These are phyloP conservation scores for Barnardius zonarius DNA, from an alignment of 2,113 vertebrate genomes.

Conservation along the genomic window DNA sequence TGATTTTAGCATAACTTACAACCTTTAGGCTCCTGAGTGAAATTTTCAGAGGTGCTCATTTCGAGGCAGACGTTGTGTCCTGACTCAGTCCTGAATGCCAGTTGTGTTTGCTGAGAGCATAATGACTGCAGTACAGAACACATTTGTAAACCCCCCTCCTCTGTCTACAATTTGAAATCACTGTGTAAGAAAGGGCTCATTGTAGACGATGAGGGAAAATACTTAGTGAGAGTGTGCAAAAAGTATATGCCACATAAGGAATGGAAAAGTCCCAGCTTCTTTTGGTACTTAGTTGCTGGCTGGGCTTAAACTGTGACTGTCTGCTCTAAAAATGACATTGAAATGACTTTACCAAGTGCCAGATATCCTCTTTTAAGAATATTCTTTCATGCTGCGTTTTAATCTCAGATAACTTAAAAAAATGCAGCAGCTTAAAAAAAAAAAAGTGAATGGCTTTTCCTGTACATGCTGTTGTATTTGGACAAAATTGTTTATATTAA, in stretches of 20 bases:
- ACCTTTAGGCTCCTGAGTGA: neutral
- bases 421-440: neutral
- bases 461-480: neutral
- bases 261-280: neutral
- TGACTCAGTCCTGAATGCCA: neutral
- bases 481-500: neutral
- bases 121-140: neutral
- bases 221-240: neutral
- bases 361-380: neutral
- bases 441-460: neutral
- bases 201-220: constrained; percentile 4
- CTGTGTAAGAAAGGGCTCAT: neutral
- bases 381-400: neutral
- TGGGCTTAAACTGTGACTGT: neutral
- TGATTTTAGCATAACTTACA: neutral
- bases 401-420: neutral
- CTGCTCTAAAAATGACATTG: neutral
- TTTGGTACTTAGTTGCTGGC: neutral
- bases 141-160: neutral
- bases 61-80: neutral
- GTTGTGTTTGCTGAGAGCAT: neutral
- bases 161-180: neutral
- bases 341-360: neutral
- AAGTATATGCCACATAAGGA: neutral
- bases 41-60: constrained; percentile 11